Percentiles rank a stretch among this genome's conserved stretches.
Conservation (phyloP, 2,888 invertebrate genomes). For the Emmelina monodactyla region DNA sequence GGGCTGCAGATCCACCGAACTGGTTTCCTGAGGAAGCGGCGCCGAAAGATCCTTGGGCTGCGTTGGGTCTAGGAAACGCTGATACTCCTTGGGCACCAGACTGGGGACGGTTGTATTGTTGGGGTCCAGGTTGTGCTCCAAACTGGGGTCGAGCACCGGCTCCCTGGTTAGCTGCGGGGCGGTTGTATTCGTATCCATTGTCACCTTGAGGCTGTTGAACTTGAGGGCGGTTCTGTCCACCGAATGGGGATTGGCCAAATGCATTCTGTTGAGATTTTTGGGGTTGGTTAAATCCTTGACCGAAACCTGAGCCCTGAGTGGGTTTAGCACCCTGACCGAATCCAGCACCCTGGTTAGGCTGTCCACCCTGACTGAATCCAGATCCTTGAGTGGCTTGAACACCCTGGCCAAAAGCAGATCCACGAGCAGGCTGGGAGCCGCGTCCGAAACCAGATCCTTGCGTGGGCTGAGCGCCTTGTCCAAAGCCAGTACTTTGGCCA, state of each 20-base stretch:
- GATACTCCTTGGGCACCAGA: not conserved
- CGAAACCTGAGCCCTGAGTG: not conserved
- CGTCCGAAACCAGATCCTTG: not conserved
- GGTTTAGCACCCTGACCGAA: conserved; percentile 4
- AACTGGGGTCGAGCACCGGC: conserved; percentile 2
- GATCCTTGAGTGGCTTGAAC: conserved; percentile 6
- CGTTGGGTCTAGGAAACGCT: not conserved
- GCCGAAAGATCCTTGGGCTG: conserved; percentile 8
- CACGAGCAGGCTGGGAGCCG: conserved; percentile 1
- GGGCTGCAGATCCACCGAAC: conserved; percentile 8
- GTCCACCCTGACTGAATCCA: conserved; percentile 7
- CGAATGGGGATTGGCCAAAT: conserved; percentile 5
- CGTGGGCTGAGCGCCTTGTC: not conserved
- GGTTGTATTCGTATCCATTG: conserved; percentile 19
- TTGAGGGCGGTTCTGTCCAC: conserved; percentile 8
- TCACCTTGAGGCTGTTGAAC: conserved; percentile 15
- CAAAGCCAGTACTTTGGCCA: no score
- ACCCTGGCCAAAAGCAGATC: conserved; percentile 8
- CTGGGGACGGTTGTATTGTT: conserved; percentile 7
- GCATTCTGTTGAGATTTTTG: conserved; percentile 4
- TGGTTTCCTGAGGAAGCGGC: conserved; percentile 9
- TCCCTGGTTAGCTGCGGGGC: conserved; percentile 13
- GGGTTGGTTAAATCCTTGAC: conserved; percentile 2
- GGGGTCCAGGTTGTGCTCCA: conserved; percentile 1
- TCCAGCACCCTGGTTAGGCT: conserved; percentile 2